These are phyloP conservation scores for Petrolisthes cinctipes DNA, from an alignment of 2,888 invertebrate genomes.

Conservation along the genomic window DNA sequence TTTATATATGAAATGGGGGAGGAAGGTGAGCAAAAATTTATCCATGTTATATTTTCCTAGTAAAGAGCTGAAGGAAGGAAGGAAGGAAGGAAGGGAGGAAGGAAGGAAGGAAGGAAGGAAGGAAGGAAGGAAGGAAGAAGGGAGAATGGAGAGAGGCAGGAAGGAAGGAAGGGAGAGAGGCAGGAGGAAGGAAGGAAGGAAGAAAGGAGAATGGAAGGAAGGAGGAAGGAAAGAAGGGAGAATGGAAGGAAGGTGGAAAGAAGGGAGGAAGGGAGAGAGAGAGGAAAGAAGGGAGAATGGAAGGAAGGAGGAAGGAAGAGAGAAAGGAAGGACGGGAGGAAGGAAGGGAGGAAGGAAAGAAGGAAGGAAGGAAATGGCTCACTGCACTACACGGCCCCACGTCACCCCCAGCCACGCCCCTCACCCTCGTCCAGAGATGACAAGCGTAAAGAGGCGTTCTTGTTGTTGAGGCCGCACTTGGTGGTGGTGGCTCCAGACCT, in stretches of 20 bases:
- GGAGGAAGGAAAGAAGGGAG: background rate
- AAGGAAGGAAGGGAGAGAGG: background rate
- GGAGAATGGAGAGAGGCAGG: background rate
- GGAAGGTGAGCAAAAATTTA: no score
- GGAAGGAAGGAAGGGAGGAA: background rate
- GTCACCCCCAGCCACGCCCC: background rate
- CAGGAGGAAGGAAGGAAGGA: background rate
- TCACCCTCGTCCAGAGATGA: conserved; percentile 13
- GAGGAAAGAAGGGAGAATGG: background rate
- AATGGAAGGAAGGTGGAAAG: background rate
- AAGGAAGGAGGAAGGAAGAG: background rate
- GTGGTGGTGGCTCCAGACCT: no score
- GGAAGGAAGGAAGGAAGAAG: background rate
- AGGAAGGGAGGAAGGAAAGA: background rate
- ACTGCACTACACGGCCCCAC: background rate
- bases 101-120: background rate
- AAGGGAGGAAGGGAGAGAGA: background rate
- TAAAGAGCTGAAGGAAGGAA: background rate
- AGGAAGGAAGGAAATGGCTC: background rate
- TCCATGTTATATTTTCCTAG: no score
- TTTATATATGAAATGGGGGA: no score
- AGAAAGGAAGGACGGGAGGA: background rate
- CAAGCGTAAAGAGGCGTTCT: conserved; percentile 7
- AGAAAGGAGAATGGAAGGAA: background rate
- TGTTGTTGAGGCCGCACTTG: no score